phyloP scores from a whole-genome alignment of 1,140 invertebrate species.

The Eulimnadia texana region DNA sequence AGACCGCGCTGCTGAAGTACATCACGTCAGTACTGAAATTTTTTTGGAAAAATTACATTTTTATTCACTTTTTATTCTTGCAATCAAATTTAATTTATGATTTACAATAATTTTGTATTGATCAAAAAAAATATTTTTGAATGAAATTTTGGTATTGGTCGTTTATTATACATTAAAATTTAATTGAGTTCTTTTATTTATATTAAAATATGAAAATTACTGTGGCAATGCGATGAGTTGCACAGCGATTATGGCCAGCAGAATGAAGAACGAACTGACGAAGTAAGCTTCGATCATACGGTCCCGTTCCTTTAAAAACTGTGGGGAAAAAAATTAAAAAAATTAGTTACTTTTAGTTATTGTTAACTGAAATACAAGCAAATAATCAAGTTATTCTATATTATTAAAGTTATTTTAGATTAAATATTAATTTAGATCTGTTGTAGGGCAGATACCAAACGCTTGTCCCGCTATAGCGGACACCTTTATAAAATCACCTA shows the following conservation, averaged over 20 bases:
- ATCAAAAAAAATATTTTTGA: too few relatives aligned
- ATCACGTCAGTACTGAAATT: constrained; percentile 6
- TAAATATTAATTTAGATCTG: too few relatives aligned
- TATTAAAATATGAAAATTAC: constrained; percentile 34
- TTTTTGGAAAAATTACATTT: not conserved
- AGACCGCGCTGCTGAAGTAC: constrained; percentile 3
- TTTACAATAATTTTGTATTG: too few relatives aligned
- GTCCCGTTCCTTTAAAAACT: constrained; percentile 63
- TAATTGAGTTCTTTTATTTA: not conserved
- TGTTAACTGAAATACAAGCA: not conserved
- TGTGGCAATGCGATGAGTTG: constrained; percentile 44
- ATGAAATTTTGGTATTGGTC: too few relatives aligned
- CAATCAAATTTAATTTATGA: too few relatives aligned
- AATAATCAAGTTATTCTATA: not conserved
- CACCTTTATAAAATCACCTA: too few relatives aligned
- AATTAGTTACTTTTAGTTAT: not conserved
- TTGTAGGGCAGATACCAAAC: too few relatives aligned
- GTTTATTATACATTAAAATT: not conserved
- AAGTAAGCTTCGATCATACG: constrained; percentile 71
- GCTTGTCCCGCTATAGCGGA: too few relatives aligned
- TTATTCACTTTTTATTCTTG: not conserved
- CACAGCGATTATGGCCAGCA: constrained; percentile 26
- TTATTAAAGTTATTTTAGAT: not conserved
- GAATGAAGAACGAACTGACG: constrained; percentile 60
- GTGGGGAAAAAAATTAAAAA: constrained; percentile 26